Base-by-base conservation (phyloP, 2,797 vertebrate species). In the Tapirus indicus region DNA sequence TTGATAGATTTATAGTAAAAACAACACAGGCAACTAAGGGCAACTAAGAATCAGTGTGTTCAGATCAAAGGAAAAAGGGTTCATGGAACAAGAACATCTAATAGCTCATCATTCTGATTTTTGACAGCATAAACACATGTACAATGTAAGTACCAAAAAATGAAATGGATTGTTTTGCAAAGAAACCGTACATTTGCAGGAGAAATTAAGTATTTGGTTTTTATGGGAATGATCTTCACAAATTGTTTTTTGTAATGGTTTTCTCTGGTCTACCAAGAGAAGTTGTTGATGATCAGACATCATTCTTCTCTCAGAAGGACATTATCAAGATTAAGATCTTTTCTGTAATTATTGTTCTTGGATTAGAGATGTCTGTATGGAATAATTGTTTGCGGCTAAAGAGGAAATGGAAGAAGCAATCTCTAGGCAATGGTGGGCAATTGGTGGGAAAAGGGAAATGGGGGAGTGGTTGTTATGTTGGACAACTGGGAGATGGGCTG, bases 1-100 rank as follows among this genome's bases (percentile, higher is more conserved):
- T 90, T 93, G 29, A 92, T 80, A 87, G 66, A 90, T 47, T 94
- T 35, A 56, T 88, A 82, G 87, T 93, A 56, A 96, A 89, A 97
- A 62, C 54, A 84, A 52, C 54, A 95, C 27, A 89, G 4, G 16
- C 49, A 38, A 38, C 38, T 38, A 38, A 94, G 38, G 17, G 3
- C n/a, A 95, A 86, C 58, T n/a, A 75, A 82, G 74, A 96, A 77
- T 91, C 68, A 95, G 52, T 72, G 38, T 62, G 91, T 97, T 97
- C 20, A 52, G 52, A 93, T 71, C n/a, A 95, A 71, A 77, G 38
- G 25, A 25, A 56, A 91, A 88, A 16, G 29, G 14, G 8, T 32
- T 44, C 12, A 62, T 71, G 20, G 85, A 96, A 91, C 54, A 94
- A 88, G 56, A 88, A 16, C 23, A 91, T 56, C n/a, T 83, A 91